Conservation (phyloP, 2,888 invertebrate genomes). For the Melipona bicolor region DNA sequence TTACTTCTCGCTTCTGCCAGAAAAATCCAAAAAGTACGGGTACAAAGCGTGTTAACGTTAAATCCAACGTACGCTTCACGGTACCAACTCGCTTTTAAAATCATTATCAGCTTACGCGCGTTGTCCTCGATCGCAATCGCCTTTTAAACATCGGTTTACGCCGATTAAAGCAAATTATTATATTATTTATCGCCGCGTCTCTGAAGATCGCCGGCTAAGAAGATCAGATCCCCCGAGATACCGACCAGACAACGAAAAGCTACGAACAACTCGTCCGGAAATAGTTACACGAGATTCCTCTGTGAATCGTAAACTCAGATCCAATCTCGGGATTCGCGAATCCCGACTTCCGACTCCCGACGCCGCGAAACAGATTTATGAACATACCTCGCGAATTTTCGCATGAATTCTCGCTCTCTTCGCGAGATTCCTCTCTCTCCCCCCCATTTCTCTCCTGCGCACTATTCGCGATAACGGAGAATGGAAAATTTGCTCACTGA, state of each 20-base stretch:
- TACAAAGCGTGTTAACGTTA: too few species aligned
- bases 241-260: slow-evolving; percentile 30
- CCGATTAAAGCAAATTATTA: too few species aligned
- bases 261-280: background rate
- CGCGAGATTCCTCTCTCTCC: background rate
- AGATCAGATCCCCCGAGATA: slow-evolving; percentile 45
- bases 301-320: slow-evolving; percentile 16
- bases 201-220: slow-evolving; percentile 13
- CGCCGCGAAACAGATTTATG: background rate
- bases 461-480: background rate
- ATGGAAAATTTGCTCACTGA: too few species aligned
- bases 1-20: too few species aligned
- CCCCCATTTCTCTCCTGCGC: background rate
- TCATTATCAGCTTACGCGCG: background rate
- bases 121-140: too few species aligned
- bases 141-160: too few species aligned
- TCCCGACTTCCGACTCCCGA: background rate
- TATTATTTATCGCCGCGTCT: background rate
- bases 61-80: too few species aligned
- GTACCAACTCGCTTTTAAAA: background rate
- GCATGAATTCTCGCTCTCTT: too few species aligned
- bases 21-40: too few species aligned
- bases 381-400: slow-evolving; percentile 2
- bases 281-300: slow-evolving; percentile 19
- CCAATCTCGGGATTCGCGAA: slow-evolving; percentile 29